These are phyloP conservation scores for Pseudois nayaur DNA, from an alignment of 2,113 vertebrate species.

Conservation along the genomic window DNA sequence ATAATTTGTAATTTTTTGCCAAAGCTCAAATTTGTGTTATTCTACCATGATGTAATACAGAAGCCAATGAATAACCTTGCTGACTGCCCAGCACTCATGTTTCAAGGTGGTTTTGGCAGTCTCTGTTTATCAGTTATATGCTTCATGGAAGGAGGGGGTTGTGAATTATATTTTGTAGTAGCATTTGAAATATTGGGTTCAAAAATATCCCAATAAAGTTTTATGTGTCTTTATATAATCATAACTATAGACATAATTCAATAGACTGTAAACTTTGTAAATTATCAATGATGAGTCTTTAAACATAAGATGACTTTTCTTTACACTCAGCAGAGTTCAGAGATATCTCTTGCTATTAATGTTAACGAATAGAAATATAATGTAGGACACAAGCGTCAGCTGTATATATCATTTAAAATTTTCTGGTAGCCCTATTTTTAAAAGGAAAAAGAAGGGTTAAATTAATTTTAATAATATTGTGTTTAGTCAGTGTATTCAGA, in stretches of 20 bases:
- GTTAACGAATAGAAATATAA: not conserved
- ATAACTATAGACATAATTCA: not conserved
- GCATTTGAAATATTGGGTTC: slow-evolving; percentile 11
- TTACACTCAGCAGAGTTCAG: not conserved
- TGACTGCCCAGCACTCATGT: not conserved
- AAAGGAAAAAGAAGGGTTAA: not conserved
- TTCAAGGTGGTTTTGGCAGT: not conserved
- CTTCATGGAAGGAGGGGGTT: not conserved
- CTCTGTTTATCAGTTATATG: not conserved
- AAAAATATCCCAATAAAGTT: not conserved
- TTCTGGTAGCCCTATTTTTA: not conserved
- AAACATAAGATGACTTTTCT: not conserved
- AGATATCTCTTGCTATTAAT: not conserved
- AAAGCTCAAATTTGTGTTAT: not conserved
- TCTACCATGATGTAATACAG: not conserved
- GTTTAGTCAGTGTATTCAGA: not conserved
- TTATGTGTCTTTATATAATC: not conserved
- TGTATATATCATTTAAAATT: not conserved
- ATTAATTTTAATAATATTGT: not conserved
- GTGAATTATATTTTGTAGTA: not conserved
- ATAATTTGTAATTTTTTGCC: not conserved
- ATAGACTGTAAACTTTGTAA: not conserved
- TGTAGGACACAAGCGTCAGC: not conserved
- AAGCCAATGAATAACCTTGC: not conserved
- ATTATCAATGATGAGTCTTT: not conserved